Evolutionary conservation across 2,888 invertebrate genomes (phyloP), one percentile per base, ranked within the genome.

Genomic region (Limnephilus lunatus): DNA sequence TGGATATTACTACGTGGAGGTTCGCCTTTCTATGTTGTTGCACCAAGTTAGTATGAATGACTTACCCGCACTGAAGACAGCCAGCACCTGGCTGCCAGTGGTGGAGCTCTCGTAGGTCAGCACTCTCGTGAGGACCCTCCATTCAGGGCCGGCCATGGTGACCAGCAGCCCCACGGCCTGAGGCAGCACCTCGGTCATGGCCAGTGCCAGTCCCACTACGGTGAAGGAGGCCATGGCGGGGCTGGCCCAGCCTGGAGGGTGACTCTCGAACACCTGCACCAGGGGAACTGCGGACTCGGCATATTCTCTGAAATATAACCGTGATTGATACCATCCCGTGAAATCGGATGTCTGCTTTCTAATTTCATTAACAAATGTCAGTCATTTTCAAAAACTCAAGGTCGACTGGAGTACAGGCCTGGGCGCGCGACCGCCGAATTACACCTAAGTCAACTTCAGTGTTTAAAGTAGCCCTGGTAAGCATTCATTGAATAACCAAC

Each of bases 151-250:
- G 0, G 97, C 97, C 92, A 97, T 94, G 32, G 95, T 95, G 31
- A 97, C 96, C 35, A 97, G 95, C 9, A 96, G 95, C 9, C 95
- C 95, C 94, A 97, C 97, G 30, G 97, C 95, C 91, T 96, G 94
- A 0, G 97, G 97, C 92, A 97, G 96, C 1, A 97, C 95, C 94
- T 97, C 97, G 3, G 97, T 97, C 91, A 97, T 94, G n/a, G 97
- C 96, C n/a, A 97, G 94, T 89, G 96, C 96, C 25, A 96, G 95
- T 1, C 97, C 96, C 30, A 96, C 96, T 4, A 97, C 97, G 0
- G 97, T 97, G 35, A 96, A 96, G 1, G 96, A 96, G 2, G 97
- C 97, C 93, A 97, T 95, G 14, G 96, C 95, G 12, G 97, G 97
- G 92, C 97, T 96, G 35, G 97, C 96, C 97, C 97, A 97, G 81